Percentiles rank a stretch among this genome's conserved stretches.
These are phyloP conservation scores for Telenomus remus DNA, from an alignment of 1,140 invertebrate species.

Conservation along the genomic window DNA sequence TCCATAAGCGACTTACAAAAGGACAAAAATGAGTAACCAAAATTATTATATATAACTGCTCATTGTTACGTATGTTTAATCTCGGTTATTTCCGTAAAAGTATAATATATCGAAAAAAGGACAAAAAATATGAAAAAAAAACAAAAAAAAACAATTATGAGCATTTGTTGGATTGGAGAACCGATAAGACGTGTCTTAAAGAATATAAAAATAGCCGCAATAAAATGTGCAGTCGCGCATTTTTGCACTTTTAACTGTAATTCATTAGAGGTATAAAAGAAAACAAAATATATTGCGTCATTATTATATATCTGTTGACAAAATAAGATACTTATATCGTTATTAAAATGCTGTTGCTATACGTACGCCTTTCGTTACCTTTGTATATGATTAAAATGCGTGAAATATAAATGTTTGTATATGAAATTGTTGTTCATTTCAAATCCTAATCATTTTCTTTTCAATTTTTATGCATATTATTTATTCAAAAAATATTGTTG, in stretches of 20 bases:
- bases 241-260: conserved; percentile 6
- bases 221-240: conserved; percentile 24
- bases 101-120: background rate
- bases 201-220: conserved; percentile 14
- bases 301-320: conserved; percentile 53
- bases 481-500: too few relatives aligned
- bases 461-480: too few relatives aligned
- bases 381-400: conserved; percentile 60
- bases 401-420: conserved; percentile 66
- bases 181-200: conserved; percentile 43
- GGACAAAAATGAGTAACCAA: background rate
- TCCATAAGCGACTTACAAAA: conserved; percentile 18
- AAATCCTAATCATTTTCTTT: background rate
- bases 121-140: too few relatives aligned
- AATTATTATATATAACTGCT: conserved; percentile 12
- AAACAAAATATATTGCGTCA: conserved; percentile 38
- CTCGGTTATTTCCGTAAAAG: conserved; percentile 7
- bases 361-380: conserved; percentile 63
- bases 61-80: conserved; percentile 42
- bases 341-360: conserved; percentile 62
- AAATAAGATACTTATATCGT: conserved; percentile 60
- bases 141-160: background rate
- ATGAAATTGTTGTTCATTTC: conserved; percentile 30
- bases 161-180: conserved; percentile 26
- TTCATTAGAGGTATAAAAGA: conserved; percentile 29